phyloP scores from a whole-genome alignment of 1,140 invertebrate genomes.

The Drosophila mojavensis region DNA sequence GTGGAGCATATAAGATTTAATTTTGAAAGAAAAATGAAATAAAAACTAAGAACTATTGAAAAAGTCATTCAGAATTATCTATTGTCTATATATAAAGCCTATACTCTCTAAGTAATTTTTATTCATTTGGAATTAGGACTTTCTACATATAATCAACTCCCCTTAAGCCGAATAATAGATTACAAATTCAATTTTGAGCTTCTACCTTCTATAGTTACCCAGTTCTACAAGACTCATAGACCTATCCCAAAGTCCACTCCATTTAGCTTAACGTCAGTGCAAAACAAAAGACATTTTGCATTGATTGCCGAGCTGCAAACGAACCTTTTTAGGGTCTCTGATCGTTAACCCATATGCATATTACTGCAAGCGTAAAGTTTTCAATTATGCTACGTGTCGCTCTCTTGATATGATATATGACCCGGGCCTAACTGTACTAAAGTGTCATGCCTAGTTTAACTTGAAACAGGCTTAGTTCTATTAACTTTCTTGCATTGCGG shows the following conservation, averaged over 20 bases:
- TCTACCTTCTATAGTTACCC: too few species aligned
- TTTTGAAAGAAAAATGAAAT: too few species aligned
- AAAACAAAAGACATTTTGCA: not conserved
- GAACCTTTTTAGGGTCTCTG: not conserved
- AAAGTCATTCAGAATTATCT: too few species aligned
- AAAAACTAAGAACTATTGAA: too few species aligned
- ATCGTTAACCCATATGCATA: slow-evolving; percentile 10
- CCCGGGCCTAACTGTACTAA: slow-evolving; percentile 24
- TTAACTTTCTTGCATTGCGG: slow-evolving; percentile 45
- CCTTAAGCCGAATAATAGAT: too few species aligned
- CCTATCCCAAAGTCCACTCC: not conserved
- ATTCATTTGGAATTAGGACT: too few species aligned
- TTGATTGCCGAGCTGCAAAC: not conserved
- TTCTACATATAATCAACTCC: too few species aligned
- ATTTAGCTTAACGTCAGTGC: not conserved
- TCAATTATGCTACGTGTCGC: slow-evolving; percentile 21
- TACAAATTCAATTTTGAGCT: too few species aligned
- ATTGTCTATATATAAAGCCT: too few species aligned
- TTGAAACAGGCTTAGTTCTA: slow-evolving; percentile 33
- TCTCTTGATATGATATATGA: slow-evolving; percentile 7
- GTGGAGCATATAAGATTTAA: too few species aligned
- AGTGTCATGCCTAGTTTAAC: slow-evolving; percentile 48
- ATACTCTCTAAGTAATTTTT: too few species aligned
- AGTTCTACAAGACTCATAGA: too few species aligned
- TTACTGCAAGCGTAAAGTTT: slow-evolving; percentile 13